Percentiles rank a stretch among this genome's conserved stretches.
Evolutionary conservation across 2,113 vertebrate species (phyloP).

Genomic region (Leptodactylus fuscus): DNA sequence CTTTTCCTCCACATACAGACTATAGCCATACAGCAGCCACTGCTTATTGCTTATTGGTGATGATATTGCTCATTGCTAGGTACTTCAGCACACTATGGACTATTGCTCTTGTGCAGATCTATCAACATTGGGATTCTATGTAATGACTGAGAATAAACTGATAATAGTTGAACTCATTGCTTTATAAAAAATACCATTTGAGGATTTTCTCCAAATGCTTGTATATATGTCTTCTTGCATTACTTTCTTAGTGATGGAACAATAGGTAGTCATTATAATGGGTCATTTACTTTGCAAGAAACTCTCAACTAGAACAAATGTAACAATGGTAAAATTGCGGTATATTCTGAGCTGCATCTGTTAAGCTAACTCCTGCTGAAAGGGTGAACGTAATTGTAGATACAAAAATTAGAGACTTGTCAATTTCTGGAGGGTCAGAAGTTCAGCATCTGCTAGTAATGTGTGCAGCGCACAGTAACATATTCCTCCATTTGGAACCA

Average conservation of each 20-base stretch:
- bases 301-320: constrained; percentile 23
- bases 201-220: neutral
- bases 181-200: neutral
- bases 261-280: constrained; percentile 1
- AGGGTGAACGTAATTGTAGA: constrained; percentile 19
- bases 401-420: constrained; percentile 27
- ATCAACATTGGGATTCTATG: neutral
- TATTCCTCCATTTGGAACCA: neutral
- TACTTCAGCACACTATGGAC: neutral
- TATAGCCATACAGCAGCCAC: too few species aligned
- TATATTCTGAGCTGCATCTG: constrained; percentile 36
- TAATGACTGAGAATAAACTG: neutral
- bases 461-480: neutral
- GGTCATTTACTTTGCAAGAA: constrained; percentile 25
- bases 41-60: too few species aligned
- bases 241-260: neutral
- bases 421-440: neutral
- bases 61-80: neutral
- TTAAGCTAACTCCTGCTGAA: constrained; percentile 12
- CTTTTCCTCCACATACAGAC: too few species aligned
- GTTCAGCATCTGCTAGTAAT: constrained; percentile 41
- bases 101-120: neutral
- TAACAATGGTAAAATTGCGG: neutral
- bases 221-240: neutral
- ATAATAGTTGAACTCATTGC: neutral